Evolutionary conservation across 2,113 vertebrate species (phyloP).

Genomic region (Zosterops japonicus): DNA sequence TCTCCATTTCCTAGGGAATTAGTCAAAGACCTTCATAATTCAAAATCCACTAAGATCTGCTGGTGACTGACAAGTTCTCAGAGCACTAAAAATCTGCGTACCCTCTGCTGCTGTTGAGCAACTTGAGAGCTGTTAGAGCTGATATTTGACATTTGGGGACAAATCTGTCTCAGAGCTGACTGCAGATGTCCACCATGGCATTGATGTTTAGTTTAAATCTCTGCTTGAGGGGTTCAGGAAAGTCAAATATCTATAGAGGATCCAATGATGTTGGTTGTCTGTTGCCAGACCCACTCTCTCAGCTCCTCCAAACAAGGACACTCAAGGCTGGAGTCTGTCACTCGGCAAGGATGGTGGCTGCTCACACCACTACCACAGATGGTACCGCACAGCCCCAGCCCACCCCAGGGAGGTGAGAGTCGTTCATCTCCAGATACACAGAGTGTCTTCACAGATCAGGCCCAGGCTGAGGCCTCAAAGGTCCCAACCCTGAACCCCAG

Average conservation of each 20-base stretch:
- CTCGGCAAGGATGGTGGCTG: accelerated
- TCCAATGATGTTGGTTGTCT: background rate
- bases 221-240: background rate
- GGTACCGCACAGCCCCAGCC: accelerated
- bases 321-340: background rate
- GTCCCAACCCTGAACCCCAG: background rate
- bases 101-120: background rate
- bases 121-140: background rate
- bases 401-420: background rate
- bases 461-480: accelerated
- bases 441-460: background rate
- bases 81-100: background rate
- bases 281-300: background rate
- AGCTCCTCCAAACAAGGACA: background rate
- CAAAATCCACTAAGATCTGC: background rate
- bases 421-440: accelerated
- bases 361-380: accelerated
- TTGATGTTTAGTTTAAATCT: background rate
- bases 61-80: background rate
- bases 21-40: background rate
- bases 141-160: background rate
- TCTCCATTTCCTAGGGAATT: background rate
- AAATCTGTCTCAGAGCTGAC: background rate
- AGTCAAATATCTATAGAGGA: background rate
- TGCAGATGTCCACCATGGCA: background rate